Evolutionary conservation across 1,140 invertebrate genomes (phyloP).

Genomic region (Conus betulinus): DNA sequence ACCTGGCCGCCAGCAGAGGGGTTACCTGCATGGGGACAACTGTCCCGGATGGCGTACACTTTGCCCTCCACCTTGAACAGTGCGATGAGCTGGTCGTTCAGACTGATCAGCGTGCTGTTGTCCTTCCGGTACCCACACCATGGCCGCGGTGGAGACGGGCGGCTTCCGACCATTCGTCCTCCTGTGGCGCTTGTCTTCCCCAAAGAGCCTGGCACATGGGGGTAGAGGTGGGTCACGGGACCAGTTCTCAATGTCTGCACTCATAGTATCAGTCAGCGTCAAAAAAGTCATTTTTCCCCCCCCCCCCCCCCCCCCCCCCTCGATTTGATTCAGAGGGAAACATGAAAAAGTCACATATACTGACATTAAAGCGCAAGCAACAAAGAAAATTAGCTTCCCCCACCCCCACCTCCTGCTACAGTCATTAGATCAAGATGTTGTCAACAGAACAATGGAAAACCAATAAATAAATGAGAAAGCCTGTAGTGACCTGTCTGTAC

Average conservation of each 20-base stretch:
- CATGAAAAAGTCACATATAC: too few relatives aligned
- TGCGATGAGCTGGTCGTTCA: constrained; percentile 62
- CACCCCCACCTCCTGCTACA: too few relatives aligned
- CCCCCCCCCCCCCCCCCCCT: too few relatives aligned
- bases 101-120: constrained; percentile 47
- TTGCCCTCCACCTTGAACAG: constrained; percentile 56
- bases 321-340: too few relatives aligned
- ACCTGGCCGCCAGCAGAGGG: too few relatives aligned
- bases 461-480: too few relatives aligned
- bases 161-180: neutral
- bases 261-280: neutral
- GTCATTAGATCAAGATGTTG: too few relatives aligned
- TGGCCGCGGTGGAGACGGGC: neutral
- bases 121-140: constrained; percentile 36
- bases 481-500: too few relatives aligned
- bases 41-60: constrained; percentile 64
- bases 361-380: too few relatives aligned
- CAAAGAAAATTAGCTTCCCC: too few relatives aligned
- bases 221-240: neutral
- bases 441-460: too few relatives aligned
- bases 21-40: constrained; percentile 68
- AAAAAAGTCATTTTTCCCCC: too few relatives aligned
- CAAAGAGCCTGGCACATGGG: neutral
- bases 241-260: neutral
- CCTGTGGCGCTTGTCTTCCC: neutral